Evolutionary conservation across 2,797 vertebrate species (phyloP).

Genomic region (Spatula clypeata): DNA sequence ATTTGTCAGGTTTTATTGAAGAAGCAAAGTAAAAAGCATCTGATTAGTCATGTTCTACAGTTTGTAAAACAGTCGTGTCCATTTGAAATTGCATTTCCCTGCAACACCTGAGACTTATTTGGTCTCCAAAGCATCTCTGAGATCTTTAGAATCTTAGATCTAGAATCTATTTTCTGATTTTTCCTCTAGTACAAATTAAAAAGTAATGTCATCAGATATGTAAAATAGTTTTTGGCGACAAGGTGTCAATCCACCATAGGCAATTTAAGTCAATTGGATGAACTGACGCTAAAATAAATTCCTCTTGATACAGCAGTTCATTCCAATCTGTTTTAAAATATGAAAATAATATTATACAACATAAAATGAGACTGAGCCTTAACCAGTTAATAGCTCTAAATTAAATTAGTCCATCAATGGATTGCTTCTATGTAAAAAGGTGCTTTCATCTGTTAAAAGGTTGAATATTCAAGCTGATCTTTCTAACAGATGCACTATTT

Average conservation of each 20-base stretch:
- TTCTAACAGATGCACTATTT: background rate
- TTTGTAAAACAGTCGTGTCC: background rate
- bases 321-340: background rate
- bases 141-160: background rate
- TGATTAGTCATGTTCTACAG: rapidly evolving
- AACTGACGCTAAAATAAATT: background rate
- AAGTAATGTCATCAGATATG: background rate
- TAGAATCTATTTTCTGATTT: background rate
- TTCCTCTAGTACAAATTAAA: background rate
- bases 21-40: background rate
- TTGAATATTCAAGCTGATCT: background rate
- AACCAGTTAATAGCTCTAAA: background rate
- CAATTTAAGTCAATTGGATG: background rate
- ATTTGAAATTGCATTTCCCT: background rate
- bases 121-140: background rate
- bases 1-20: background rate
- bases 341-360: background rate
- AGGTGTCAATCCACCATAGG: background rate
- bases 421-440: background rate
- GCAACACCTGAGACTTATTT: background rate
- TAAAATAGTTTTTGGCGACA: background rate
- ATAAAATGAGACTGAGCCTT: background rate
- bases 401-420: background rate
- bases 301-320: background rate
- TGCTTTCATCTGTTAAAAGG: background rate